Conservation (phyloP, 2,797 vertebrate species). For the Falco concolor region DNA sequence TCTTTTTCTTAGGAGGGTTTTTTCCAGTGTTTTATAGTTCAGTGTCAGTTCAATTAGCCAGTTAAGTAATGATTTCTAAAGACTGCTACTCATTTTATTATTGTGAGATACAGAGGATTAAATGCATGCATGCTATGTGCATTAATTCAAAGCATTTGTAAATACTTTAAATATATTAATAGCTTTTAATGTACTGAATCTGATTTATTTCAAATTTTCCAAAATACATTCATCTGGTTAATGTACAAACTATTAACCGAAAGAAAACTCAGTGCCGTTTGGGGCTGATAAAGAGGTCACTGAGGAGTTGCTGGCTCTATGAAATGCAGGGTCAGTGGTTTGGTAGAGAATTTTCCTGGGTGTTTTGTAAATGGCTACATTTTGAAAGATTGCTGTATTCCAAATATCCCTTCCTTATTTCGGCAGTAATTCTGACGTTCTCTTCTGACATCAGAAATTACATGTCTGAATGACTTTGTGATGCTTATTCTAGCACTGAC, state of each 20-base stretch:
- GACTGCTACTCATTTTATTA: conserved; percentile 4
- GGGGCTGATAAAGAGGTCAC: conserved; percentile 24
- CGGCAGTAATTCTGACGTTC: conserved; percentile 33
- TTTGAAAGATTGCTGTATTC: neutral
- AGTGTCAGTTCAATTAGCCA: neutral
- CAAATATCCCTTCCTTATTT: conserved; percentile 28
- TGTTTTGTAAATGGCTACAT: neutral
- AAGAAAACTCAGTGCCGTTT: neutral
- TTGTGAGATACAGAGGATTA: neutral
- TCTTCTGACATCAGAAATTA: conserved; percentile 60
- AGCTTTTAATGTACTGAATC: neutral
- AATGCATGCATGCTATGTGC: neutral
- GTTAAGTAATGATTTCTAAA: conserved; percentile 7
- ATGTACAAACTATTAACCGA: neutral
- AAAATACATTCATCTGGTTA: neutral
- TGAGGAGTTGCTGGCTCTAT: neutral
- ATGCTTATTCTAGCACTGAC: conserved; percentile 21
- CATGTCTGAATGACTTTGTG: conserved; percentile 27
- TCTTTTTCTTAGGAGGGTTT: neutral
- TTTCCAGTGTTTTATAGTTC: neutral
- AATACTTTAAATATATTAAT: neutral
- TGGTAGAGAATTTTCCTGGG: neutral
- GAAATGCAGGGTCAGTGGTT: neutral
- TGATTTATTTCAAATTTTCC: neutral
- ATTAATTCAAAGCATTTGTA: neutral